Conservation (phyloP, 2,888 invertebrate genomes). For the Stenoptilia bipunctidactyla region DNA sequence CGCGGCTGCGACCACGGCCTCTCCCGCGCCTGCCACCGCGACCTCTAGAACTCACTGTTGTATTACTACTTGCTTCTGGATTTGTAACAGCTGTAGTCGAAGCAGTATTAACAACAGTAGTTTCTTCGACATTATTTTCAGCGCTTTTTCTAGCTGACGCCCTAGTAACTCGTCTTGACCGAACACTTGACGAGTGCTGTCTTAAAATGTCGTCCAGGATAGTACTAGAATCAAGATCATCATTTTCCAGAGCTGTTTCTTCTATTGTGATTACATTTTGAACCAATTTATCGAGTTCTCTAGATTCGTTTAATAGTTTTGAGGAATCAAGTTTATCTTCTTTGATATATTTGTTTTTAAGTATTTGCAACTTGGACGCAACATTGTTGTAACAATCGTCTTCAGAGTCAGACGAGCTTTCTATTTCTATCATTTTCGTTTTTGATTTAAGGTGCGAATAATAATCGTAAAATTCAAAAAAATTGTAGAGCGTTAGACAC, state of each 20-base stretch:
- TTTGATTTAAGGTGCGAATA: too few species aligned
- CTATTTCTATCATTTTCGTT: too few species aligned
- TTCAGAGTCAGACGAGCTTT: slow-evolving; percentile 54
- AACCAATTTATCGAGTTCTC: slow-evolving; percentile 8
- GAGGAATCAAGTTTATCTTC: slow-evolving; percentile 24
- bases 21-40: slow-evolving; percentile 12
- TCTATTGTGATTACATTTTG: not conserved
- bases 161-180: not conserved
- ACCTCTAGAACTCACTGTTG: slow-evolving; percentile 11
- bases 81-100: not conserved
- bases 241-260: not conserved
- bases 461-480: too few species aligned
- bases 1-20: slow-evolving; percentile 10
- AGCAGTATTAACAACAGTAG: not conserved
- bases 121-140: slow-evolving; percentile 2
- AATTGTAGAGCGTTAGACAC: too few species aligned
- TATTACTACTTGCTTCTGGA: not conserved
- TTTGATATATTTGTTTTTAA: slow-evolving; percentile 31
- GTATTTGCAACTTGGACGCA: slow-evolving; percentile 33
- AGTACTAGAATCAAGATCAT: not conserved
- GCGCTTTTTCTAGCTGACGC: not conserved
- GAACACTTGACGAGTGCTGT: slow-evolving; percentile 7
- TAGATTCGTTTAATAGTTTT: slow-evolving; percentile 21
- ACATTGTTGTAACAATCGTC: slow-evolving; percentile 52
- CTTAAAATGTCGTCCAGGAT: slow-evolving; percentile 9